Conservation (phyloP, 2,113 vertebrate species). For the Lepisosteus oculatus region DNA sequence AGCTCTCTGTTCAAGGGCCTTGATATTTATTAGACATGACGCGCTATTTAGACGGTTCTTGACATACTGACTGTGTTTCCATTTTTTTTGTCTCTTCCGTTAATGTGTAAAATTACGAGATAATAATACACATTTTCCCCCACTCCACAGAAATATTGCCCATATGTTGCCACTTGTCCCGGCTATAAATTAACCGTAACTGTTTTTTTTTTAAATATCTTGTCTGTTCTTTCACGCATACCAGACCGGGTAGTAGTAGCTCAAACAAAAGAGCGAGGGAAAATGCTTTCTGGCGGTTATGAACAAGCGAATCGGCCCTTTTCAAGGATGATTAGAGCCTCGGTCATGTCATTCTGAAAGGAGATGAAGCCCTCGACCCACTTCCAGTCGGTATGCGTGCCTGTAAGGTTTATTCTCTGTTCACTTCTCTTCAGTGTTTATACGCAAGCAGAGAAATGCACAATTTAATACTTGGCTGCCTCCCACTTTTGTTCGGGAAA, state of each 20-base stretch:
- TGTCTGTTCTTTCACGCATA: neutral
- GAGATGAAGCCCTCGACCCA: too few relatives aligned
- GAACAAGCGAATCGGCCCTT: too few relatives aligned
- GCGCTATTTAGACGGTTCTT: neutral
- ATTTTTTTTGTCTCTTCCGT: neutral
- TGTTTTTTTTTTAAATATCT: neutral
- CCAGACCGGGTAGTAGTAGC: neutral
- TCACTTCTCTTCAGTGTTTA: too few relatives aligned
- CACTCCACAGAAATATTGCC: neutral
- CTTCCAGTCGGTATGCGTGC: too few relatives aligned
- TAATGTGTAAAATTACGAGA: neutral
- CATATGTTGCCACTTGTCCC: neutral
- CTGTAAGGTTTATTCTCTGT: too few relatives aligned
- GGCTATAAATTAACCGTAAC: neutral
- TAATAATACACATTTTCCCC: neutral
- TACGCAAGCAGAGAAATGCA: too few relatives aligned
- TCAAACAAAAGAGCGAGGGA: neutral
- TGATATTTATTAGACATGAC: neutral
- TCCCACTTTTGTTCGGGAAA: neutral
- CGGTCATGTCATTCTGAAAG: too few relatives aligned
- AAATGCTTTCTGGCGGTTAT: too few relatives aligned
- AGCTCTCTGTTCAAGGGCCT: neutral
- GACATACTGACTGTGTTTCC: neutral
- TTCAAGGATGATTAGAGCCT: too few relatives aligned
- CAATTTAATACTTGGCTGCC: neutral